Conservation (phyloP, 1,140 invertebrate species). For the Drosophila nasuta region DNA sequence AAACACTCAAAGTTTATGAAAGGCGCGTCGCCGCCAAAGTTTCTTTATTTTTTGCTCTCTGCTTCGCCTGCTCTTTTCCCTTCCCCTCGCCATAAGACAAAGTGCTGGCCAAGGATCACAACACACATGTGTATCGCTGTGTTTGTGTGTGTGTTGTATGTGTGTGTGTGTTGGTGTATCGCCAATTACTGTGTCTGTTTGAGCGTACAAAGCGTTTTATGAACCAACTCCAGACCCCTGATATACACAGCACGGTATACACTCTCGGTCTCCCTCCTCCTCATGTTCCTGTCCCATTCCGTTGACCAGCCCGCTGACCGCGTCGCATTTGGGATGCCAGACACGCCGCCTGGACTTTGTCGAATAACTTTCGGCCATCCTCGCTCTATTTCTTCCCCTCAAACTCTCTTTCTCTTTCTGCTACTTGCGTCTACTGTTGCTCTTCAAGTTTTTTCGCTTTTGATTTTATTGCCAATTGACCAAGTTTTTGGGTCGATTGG, state of each 20-base stretch:
- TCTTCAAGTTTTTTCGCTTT: conserved; percentile 64
- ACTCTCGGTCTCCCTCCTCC: neutral
- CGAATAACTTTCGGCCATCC: conserved; percentile 61
- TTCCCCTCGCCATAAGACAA: conserved; percentile 39
- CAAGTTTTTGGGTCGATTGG: conserved; percentile 80
- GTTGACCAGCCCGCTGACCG: conserved; percentile 25
- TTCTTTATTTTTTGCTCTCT: conserved; percentile 35
- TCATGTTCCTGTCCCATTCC: neutral
- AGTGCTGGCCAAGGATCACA: conserved; percentile 49
- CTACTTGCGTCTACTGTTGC: conserved; percentile 9
- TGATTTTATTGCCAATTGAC: conserved; percentile 83
- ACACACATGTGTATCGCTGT: conserved; percentile 35
- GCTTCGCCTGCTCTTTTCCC: neutral
- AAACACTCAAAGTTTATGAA: conserved; percentile 83
- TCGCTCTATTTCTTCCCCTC: neutral
- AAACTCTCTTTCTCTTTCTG: neutral
- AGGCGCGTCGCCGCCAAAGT: conserved; percentile 76
- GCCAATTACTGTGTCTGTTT: conserved; percentile 83
- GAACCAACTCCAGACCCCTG: conserved; percentile 62
- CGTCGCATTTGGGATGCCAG: conserved; percentile 66
- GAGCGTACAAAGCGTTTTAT: conserved; percentile 82
- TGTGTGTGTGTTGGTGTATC: conserved; percentile 53
- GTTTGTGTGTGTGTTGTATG: conserved; percentile 19
- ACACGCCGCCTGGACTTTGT: conserved; percentile 76
- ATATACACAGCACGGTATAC: conserved; percentile 12